Base-by-base conservation (phyloP, 2,888 invertebrate species). In the Athetis lepigone region DNA sequence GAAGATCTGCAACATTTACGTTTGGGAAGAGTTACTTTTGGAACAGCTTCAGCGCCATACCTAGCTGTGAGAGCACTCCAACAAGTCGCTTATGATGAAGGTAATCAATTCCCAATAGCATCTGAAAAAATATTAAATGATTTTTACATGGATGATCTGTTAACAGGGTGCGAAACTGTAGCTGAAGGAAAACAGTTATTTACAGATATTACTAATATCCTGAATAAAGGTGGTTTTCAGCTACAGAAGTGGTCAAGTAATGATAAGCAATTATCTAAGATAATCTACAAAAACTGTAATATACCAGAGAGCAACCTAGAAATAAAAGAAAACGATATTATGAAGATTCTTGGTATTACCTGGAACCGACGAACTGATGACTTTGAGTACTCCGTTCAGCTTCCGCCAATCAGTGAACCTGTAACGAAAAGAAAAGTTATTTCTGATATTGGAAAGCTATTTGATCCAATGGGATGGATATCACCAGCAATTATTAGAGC, bases 221-320 rank as follows among this genome's bases (percentile, higher is more conserved):
- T 43, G 7, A 2, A 13, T 4, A 43, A 43, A 43, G 23, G 7
- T n/a, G 43, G 43, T n/a, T 43, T 43, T 8, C 23, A 6, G 7
- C n/a, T 25, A 7, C 43, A 43, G n/a, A 43, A 43, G 4, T 43
- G 43, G 43, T 23, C 23, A 4, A 43, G 43, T 8, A 43, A 43
- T 7, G n/a, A n/a, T n/a, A 42, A 21, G 13, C 21, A 23, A 9
- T 9, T 45, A 25, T 9, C 16, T 1, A 25, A 25, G 8, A 45
- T 45, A 2, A 45, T 45, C 16, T 23, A 25, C 4, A 16, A 25
- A 45, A 45, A 9, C 16, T 25, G 16, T 7, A 45, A 21, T 5
- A 7, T 21, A 43, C 21, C 23, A 4, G 45, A 45, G n/a, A 23
- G 45, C n/a, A n/a, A n/a, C n/a, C n/a, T n/a, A 0, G 25, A 5